Conservation (phyloP, 2,797 vertebrate species). For the Macropodus opercularis region DNA sequence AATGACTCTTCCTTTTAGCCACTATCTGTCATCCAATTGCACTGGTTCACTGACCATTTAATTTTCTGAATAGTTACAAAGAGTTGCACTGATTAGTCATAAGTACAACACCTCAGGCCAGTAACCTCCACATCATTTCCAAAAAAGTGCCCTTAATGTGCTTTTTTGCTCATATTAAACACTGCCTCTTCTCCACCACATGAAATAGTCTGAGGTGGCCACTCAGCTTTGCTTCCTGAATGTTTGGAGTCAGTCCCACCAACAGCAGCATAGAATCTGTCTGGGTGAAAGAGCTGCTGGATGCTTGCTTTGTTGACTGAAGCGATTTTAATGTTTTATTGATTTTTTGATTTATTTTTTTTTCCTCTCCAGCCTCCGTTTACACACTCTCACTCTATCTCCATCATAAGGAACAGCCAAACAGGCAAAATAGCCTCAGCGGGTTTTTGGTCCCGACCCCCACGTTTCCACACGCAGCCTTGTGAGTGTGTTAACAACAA, state of each 20-base stretch:
- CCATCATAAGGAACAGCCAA: slow-evolving; percentile 64
- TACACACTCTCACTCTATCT: slow-evolving; percentile 76
- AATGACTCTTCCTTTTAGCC: slow-evolving; percentile 60
- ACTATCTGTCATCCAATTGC: slow-evolving; percentile 55
- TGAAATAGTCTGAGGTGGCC: slow-evolving; percentile 56
- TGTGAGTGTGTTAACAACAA: slow-evolving; percentile 15
- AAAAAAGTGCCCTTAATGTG: slow-evolving; percentile 42
- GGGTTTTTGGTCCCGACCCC: slow-evolving; percentile 31
- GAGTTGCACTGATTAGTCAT: slow-evolving; percentile 62
- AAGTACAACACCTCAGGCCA: slow-evolving; percentile 52
- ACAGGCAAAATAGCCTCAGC: slow-evolving; percentile 34
- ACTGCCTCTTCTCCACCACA: slow-evolving; percentile 33
- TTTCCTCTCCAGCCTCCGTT: slow-evolving; percentile 72
- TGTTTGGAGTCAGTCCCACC: slow-evolving; percentile 62
- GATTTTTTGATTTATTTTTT: slow-evolving; percentile 85
- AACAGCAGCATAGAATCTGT: slow-evolving; percentile 57
- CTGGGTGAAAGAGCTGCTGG: slow-evolving; percentile 67
- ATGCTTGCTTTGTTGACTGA: slow-evolving; percentile 86
- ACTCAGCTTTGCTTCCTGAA: slow-evolving; percentile 49
- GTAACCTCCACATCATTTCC: slow-evolving; percentile 47
- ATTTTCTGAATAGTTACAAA: slow-evolving; percentile 65
- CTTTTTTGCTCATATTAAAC: slow-evolving; percentile 45
- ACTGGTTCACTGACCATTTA: slow-evolving; percentile 70
- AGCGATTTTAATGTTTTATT: slow-evolving; percentile 83
- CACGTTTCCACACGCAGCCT: slow-evolving; percentile 27